A percentile compares a stretch with the other conserved stretches of the same genome.
Evolutionary conservation across 2,797 vertebrate genomes (phyloP).

Genomic region (Petrocephalus schoutedeni): DNA sequence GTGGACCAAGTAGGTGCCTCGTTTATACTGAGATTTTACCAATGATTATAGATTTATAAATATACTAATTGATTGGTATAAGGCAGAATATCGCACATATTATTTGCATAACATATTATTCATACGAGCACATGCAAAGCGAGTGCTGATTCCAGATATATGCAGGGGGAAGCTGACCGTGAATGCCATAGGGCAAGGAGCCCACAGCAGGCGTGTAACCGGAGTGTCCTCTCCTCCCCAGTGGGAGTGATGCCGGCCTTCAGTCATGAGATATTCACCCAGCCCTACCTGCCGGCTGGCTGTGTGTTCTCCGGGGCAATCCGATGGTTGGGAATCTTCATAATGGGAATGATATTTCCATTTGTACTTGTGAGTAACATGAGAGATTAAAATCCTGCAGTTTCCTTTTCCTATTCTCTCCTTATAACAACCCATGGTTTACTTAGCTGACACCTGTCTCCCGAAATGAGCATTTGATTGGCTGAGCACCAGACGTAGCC

Average conservation of each 20-base stretch:
- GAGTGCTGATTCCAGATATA: not conserved
- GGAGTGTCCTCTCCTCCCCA: conserved; percentile 35
- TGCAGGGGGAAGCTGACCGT: not conserved
- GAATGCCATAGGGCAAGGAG: not conserved
- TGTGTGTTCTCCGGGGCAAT: conserved; percentile 56
- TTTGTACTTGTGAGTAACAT: conserved; percentile 69
- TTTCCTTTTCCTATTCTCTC: not conserved
- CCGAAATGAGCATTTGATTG: too few relatives aligned
- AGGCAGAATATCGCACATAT: not conserved
- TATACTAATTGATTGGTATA: not conserved
- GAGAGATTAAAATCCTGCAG: too few relatives aligned
- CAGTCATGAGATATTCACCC: conserved; percentile 69
- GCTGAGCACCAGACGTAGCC: too few relatives aligned
- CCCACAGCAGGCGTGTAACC: not conserved
- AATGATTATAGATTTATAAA: not conserved
- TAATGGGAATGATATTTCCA: conserved; percentile 66
- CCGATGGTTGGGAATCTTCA: conserved; percentile 53
- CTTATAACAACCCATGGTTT: not conserved
- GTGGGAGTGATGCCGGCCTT: conserved; percentile 52
- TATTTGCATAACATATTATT: not conserved
- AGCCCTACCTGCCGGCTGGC: conserved; percentile 66
- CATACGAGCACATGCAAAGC: not conserved
- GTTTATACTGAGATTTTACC: not conserved
- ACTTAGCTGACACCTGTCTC: too few relatives aligned
- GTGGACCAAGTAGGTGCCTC: conserved; percentile 67